Base-by-base conservation (phyloP, 1,140 invertebrate species). In the Drosophila pseudoananassae region DNA sequence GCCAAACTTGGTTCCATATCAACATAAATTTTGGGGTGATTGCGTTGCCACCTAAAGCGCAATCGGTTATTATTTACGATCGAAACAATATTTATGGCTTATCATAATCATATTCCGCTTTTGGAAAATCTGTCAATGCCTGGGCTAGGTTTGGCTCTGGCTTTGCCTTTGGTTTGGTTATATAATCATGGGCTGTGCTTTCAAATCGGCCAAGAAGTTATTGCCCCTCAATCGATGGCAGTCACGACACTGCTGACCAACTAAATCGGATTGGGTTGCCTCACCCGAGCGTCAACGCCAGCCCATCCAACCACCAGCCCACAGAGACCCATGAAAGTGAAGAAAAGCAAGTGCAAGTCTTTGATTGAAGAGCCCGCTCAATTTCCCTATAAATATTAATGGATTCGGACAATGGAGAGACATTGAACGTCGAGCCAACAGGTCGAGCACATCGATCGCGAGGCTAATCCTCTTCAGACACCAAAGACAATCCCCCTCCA, bases 351-450 rank as follows among this genome's bases (percentile, higher is more conserved):
- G 82, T 80, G 46, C 55, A 65, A 64, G 31, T 52, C 63, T 29
- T 68, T 43, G 78, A 56, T 23, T 40, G 31, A 15, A n/a, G 49
- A 50, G 47, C 76, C 59, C 54, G 15, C 33, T 20, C 12, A 31
- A 68, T 56, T 76, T 69, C 53, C 14, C 78, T 85, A 88, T 85
- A 85, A 87, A 82, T 85, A 58, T 57, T 66, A 25, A 58, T 55
- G 27, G 31, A 14, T 36, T 14, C 36, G 7, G 40, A 36, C 53
- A 58, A 50, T 58, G 40, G 40, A 8, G 33, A 57, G 57, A 72
- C 83, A 75, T 55, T 59, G 51, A 43, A 47, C 49, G 31, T 9
- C 47, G 31, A 54, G 65, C 72, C 55, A 47, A 31, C 47, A 38
- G 46, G 49, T 51, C 15, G 59, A 47, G 40, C 71, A 49, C 70